Base-by-base conservation (phyloP, 92 coral and sea anemone genomes). In the Porites divaricata region DNA sequence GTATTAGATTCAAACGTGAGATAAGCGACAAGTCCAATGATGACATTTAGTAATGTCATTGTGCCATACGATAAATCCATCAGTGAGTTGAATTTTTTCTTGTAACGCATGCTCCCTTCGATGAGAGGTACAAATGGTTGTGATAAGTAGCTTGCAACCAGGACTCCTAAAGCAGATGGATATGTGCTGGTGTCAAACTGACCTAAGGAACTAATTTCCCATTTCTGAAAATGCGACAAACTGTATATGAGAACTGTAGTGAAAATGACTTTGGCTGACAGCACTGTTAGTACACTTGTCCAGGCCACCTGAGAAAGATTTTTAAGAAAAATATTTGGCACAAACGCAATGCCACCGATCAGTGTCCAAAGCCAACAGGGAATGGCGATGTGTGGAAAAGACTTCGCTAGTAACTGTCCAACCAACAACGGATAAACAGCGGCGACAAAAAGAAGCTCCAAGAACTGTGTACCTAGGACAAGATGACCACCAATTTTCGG, bases 271-370 rank as follows among this genome's bases (percentile, higher is more conserved):
- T 89, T 91, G 12, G 98, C 98, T 8, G 98, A 91, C 24, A 92
- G 79, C 77, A 96, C 95, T 8, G 98, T 95, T 15, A 94, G 77
- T 62, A 96, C 79, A 76, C 98, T 96, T 41, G 98, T 96, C 98
- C 98, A 96, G 10, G 98, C 98, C 50, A 96, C 98, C 83, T 96
- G 98, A 9, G 98, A 94, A 19, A 96, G 83, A 74, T 96, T 96
- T 69, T 85, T 90, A 8, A 96, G 81, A 69, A 94, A 92, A 52
- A 92, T 84, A 68, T 96, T 96, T 26, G 98, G 98, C 22, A 94
- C 53, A 73, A 96, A 96, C 4, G 91, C 88, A 16, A 94, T 19
- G 19, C 98, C 98, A 0, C 98, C 94, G 15, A 92, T 64, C 3
- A 91, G 78, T 11, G 95, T 94, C 98, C 98, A 96, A 57, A 90